These are phyloP conservation scores for Ephialtes manifestator DNA, from an alignment of 2,888 invertebrate species.

Conservation along the genomic window DNA sequence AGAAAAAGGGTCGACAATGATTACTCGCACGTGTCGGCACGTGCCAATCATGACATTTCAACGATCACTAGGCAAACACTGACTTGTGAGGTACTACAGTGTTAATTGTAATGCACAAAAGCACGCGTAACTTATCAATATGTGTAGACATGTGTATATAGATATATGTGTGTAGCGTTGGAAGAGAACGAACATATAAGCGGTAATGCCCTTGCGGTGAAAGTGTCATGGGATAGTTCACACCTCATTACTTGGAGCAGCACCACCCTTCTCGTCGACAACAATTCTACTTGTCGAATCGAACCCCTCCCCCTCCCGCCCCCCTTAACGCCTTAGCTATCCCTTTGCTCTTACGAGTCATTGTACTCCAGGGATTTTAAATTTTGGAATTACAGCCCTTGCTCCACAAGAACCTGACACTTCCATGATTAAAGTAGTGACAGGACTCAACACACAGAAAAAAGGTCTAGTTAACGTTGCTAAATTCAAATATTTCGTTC, in stretches of 20 bases:
- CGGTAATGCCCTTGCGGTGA: conserved; percentile 62
- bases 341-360: conserved; percentile 9
- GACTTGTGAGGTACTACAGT: conserved; percentile 41
- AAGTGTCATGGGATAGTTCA: conserved; percentile 78
- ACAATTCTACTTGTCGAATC: conserved; percentile 51
- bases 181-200: conserved; percentile 15
- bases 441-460: too few relatives aligned
- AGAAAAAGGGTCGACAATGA: conserved; percentile 41
- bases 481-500: too few relatives aligned
- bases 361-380: conserved; percentile 65
- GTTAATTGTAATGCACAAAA: conserved; percentile 46
- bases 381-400: conserved; percentile 38
- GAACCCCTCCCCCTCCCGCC: conserved; percentile 35
- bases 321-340: neutral
- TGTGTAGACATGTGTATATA: neutral
- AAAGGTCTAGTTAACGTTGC: too few relatives aligned
- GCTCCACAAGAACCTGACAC: conserved; percentile 7
- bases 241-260: conserved; percentile 71
- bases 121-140: conserved; percentile 34
- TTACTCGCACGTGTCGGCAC: conserved; percentile 71
- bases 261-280: conserved; percentile 30
- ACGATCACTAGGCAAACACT: conserved; percentile 48
- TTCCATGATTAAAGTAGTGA: conserved; percentile 52
- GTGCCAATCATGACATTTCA: conserved; percentile 57
- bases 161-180: neutral